Evolutionary conservation across 2,797 vertebrate species (phyloP), one percentile per base, ranked within the genome.

Genomic region (Acanthurus lineatus): DNA sequence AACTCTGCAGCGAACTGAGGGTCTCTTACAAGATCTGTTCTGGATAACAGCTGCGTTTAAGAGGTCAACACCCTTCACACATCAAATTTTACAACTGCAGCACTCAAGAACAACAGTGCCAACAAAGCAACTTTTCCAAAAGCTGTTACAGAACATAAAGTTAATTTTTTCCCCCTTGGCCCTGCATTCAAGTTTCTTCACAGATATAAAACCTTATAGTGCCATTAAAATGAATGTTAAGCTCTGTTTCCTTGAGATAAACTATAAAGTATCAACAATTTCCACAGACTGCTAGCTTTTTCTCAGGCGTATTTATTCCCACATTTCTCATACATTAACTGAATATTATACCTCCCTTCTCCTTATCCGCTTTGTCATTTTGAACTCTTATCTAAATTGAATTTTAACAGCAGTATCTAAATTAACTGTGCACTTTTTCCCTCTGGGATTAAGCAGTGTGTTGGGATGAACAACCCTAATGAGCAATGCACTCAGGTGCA

Each of bases 1-100:
- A 90, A 77, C 7, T 77, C 64, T 73, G 79, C 68, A 78, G 80
- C 70, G 53, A 53, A 57, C 44, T 60, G 38, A 77, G 52, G 62
- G 62, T 70, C 67, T 70, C 52, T 32, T 79, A 72, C 64, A 64
- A 73, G 74, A 77, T 73, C 47, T 63, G 62, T 52, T 75, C 53
- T 80, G 72, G 57, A 70, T 82, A 84, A 78, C 78, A 86, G 67
- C 83, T 88, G 79, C 52, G 2, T 83, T 86, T 60, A 64, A 20
- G 78, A 79, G 85, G 75, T 84, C 85, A 82, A 61, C 45, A 61
- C 54, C 63, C 73, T 62, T 79, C 78, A 83, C 38, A 81, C 32
- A 9, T 81, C 48, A 82, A 40, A 53, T 82, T 91, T 88, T 83
- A 85, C 61, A 78, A 76, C 65, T 38, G n/a, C 47, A 69, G 63